phyloP scores from a whole-genome alignment of 1,140 invertebrate species.

The Ostrea edulis region DNA sequence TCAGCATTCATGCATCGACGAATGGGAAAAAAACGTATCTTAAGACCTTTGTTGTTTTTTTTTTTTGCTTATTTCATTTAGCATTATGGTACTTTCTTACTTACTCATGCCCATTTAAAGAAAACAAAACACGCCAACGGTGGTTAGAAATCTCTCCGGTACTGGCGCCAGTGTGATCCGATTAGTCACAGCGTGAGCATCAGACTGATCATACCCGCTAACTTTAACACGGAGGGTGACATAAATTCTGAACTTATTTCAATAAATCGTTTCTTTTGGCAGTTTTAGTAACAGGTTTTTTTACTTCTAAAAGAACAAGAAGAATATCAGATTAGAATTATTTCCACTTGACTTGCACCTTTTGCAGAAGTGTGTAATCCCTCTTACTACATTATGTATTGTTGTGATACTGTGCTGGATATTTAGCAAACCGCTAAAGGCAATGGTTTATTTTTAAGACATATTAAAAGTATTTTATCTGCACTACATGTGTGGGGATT shows the following conservation, averaged over 20 bases:
- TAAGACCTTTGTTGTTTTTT: not conserved
- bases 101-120: slow-evolving; percentile 29
- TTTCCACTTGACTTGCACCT: slow-evolving; percentile 36
- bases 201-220: slow-evolving; percentile 32
- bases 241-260: slow-evolving; percentile 29
- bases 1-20: not conserved
- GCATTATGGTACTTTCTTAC: slow-evolving; percentile 8
- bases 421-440: slow-evolving; percentile 17
- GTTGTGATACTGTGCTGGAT: not conserved
- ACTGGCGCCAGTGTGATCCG: slow-evolving; percentile 28
- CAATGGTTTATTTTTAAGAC: slow-evolving; percentile 16
- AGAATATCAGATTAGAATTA: slow-evolving; percentile 33
- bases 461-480: slow-evolving; percentile 10
- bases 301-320: slow-evolving; percentile 21
- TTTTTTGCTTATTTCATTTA: not conserved
- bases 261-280: slow-evolving; percentile 35
- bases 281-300: slow-evolving; percentile 32
- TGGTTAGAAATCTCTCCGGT: slow-evolving; percentile 13
- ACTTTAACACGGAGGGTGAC: slow-evolving; percentile 27
- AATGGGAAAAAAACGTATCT: not conserved
- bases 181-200: not conserved
- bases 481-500: not conserved
- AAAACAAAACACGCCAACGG: slow-evolving; percentile 12
- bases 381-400: not conserved
- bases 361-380: slow-evolving; percentile 27